Conservation (phyloP, 2,113 vertebrate genomes). For the Coptodon bakossiorum region DNA sequence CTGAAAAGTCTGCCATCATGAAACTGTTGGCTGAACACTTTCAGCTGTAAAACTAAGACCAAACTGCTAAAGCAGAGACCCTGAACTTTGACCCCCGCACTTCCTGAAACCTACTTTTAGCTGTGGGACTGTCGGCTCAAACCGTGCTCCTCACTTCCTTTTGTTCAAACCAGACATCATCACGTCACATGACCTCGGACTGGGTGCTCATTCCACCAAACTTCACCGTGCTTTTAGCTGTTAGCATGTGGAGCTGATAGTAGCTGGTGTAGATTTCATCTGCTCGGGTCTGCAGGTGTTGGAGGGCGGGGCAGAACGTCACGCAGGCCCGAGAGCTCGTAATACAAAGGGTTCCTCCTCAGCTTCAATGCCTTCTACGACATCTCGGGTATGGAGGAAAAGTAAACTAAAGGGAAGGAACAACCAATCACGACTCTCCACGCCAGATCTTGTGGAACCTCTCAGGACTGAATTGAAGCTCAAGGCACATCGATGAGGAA, state of each 20-base stretch:
- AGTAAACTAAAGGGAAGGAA: background rate
- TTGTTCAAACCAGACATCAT: background rate
- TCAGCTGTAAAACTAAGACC: background rate
- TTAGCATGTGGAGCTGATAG: background rate
- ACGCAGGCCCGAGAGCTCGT: background rate
- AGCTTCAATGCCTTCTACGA: background rate
- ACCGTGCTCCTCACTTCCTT: background rate
- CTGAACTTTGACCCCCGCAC: background rate
- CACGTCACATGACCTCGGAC: background rate
- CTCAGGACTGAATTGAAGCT: conserved; percentile 90
- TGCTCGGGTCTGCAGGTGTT: background rate
- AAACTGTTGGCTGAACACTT: background rate
- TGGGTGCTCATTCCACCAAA: background rate
- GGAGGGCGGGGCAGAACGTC: background rate
- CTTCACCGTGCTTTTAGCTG: background rate
- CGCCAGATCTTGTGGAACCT: conserved; percentile 83
- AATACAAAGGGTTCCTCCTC: background rate
- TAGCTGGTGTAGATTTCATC: background rate
- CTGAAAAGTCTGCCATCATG: background rate
- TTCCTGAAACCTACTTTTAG: background rate
- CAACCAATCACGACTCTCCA: conserved; percentile 76
- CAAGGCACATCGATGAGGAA: conserved; percentile 99
- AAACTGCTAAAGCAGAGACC: background rate
- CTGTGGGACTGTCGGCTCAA: background rate
- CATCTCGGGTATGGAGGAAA: background rate